phyloP scores from a whole-genome alignment of 1,140 invertebrate genomes.

The Argopecten irradians region DNA sequence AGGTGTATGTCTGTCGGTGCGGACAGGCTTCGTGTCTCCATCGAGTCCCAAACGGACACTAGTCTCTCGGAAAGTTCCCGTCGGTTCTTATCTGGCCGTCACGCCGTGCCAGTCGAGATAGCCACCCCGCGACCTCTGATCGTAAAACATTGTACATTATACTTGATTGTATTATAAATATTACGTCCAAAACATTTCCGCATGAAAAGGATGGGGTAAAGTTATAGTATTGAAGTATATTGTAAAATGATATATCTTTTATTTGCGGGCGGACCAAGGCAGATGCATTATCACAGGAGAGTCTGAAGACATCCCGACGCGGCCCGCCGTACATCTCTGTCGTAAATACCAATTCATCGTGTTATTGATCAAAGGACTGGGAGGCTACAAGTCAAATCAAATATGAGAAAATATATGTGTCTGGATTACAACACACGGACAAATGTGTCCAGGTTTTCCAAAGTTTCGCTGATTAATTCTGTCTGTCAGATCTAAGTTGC shows the following conservation, averaged over 20 bases:
- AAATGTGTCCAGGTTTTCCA: background rate
- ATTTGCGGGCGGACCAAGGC: conserved; percentile 1
- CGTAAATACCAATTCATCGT: conserved; percentile 17
- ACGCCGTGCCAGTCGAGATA: conserved; percentile 1
- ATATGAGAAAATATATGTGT: conserved; percentile 12
- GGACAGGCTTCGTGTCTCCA: background rate
- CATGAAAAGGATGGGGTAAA: conserved; percentile 21
- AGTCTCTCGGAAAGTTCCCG: background rate
- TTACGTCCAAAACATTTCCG: conserved; percentile 6
- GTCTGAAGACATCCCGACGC: conserved; percentile 8
- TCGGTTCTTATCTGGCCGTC: background rate
- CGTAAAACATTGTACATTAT: conserved; percentile 17
- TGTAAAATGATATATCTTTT: conserved; percentile 19
- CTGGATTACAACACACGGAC: background rate
- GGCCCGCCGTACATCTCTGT: background rate
- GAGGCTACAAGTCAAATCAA: conserved; percentile 10
- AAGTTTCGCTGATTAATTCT: background rate
- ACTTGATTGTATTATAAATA: conserved; percentile 19
- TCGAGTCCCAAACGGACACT: background rate
- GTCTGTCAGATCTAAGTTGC: background rate
- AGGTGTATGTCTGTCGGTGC: conserved; percentile 19
- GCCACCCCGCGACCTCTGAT: conserved; percentile 3
- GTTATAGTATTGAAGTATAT: conserved; percentile 23
- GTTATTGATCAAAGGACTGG: conserved; percentile 8
- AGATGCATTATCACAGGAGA: background rate